A percentile compares a stretch with the other conserved stretches of the same genome.
These are phyloP conservation scores for Opisthocomus hoazin DNA, from an alignment of 2,113 vertebrate species.

Conservation along the genomic window DNA sequence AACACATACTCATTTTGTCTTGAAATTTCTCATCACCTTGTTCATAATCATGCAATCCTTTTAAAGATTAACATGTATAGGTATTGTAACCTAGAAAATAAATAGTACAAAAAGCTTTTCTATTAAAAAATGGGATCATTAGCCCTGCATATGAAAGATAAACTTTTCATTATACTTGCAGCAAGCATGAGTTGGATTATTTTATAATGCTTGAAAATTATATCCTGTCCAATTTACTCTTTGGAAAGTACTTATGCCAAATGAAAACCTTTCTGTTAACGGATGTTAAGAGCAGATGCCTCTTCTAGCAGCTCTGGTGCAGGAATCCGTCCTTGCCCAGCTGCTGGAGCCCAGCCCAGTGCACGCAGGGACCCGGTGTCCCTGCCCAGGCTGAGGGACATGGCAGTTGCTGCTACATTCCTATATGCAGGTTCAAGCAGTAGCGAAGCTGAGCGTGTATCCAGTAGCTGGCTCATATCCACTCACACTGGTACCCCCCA, in stretches of 20 bases:
- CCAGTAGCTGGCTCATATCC: background rate
- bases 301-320: background rate
- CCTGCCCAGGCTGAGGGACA: background rate
- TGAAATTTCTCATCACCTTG: background rate
- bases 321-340: background rate
- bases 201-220: background rate
- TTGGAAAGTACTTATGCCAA: background rate
- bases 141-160: background rate
- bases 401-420: too few relatives aligned
- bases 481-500: rapidly evolving
- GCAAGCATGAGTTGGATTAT: background rate
- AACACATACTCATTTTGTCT: background rate
- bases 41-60: background rate
- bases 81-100: background rate
- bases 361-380: too few relatives aligned
- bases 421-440: background rate
- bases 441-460: rapidly evolving
- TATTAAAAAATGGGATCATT: background rate
- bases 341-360: background rate
- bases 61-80: background rate
- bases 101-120: background rate
- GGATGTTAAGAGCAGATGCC: background rate
- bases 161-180: background rate
- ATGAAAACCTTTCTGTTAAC: background rate
- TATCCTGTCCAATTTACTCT: background rate